These are phyloP conservation scores for Peromyscus melanophrys DNA, from an alignment of 2,797 vertebrate genomes.

Conservation along the genomic window DNA sequence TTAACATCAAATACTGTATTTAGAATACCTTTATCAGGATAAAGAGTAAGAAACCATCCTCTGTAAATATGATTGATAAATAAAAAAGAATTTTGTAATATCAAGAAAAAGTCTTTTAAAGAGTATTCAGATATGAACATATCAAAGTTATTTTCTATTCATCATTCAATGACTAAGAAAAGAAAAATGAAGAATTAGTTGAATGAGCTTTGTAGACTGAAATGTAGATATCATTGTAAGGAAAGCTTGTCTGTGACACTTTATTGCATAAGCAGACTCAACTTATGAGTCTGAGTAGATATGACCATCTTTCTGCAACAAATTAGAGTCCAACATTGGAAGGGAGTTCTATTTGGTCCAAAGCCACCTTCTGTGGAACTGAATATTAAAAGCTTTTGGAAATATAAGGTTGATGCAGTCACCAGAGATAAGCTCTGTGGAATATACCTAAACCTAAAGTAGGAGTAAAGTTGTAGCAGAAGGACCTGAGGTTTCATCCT, in stretches of 20 bases:
- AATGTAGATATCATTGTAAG: background rate
- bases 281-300: background rate
- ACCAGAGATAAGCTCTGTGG: accelerated
- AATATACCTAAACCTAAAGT: background rate
- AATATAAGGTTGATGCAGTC: background rate
- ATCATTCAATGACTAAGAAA: background rate
- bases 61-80: background rate
- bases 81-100: background rate
- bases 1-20: background rate
- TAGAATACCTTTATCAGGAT: background rate
- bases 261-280: background rate
- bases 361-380: background rate
- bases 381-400: background rate
- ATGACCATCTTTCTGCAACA: background rate
- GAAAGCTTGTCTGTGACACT: background rate
- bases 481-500: background rate
- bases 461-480: background rate
- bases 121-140: background rate
- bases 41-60: background rate
- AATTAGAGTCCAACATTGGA: background rate
- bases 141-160: background rate
- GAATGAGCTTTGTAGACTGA: background rate
- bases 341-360: background rate
- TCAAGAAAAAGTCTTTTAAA: background rate
- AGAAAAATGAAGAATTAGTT: background rate